phyloP scores from a whole-genome alignment of 2,113 vertebrate species.

The Epinephelus cyanopodus region DNA sequence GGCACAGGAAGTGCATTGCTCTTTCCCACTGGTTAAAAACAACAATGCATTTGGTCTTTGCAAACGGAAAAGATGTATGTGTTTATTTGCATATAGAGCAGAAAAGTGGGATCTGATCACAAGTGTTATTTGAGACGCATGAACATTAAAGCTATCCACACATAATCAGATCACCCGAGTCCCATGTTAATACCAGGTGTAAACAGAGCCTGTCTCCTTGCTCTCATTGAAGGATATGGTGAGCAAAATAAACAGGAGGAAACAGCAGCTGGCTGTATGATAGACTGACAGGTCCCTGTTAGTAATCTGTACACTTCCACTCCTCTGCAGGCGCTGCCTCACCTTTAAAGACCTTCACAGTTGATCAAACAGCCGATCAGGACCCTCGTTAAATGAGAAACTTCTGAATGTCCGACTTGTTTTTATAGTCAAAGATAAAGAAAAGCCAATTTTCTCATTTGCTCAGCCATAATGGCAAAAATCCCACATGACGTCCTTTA shows the following conservation, averaged over 20 bases:
- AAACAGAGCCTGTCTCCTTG: constrained; percentile 9
- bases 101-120: too few species aligned
- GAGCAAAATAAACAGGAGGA: constrained; percentile 7
- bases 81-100: too few species aligned
- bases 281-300: constrained; percentile 15
- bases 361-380: constrained; percentile 20
- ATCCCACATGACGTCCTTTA: neutral
- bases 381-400: neutral
- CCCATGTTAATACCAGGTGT: too few species aligned
- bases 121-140: too few species aligned
- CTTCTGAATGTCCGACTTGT: neutral
- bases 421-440: neutral
- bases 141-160: too few species aligned
- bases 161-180: too few species aligned
- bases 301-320: neutral
- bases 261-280: constrained; percentile 19
- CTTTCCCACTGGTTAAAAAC: too few species aligned
- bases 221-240: neutral
- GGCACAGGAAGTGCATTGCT: too few species aligned
- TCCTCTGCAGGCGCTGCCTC: neutral
- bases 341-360: neutral
- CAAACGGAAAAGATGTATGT: too few species aligned
- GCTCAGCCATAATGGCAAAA: neutral
- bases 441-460: neutral
- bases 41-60: too few species aligned